A percentile compares a stretch with the other conserved stretches of the same genome.
Conservation (phyloP, 64 coral and sea anemone species). For the Hydrozoanthus tunicans region DNA sequence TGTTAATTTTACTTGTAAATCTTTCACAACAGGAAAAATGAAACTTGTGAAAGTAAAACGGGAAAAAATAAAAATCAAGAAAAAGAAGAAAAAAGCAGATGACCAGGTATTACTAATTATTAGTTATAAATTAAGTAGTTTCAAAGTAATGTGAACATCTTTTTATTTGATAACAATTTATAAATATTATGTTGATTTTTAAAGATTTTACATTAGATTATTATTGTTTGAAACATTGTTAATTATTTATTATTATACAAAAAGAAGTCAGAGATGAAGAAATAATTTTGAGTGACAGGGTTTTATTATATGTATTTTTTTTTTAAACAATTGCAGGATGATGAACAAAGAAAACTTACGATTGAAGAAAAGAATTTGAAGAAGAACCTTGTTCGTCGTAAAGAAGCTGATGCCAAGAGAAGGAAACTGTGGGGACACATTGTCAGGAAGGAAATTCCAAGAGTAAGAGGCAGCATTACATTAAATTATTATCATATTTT, state of each 20-base stretch:
- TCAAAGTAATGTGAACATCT: neutral
- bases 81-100: conserved; percentile 84
- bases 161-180: no score
- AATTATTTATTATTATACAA: no score
- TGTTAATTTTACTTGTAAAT: neutral
- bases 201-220: neutral
- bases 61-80: conserved; percentile 89
- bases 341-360: conserved; percentile 71
- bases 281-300: neutral
- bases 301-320: neutral
- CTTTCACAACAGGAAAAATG: conserved; percentile 46
- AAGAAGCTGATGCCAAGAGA: conserved; percentile 91
- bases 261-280: neutral
- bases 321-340: conserved; percentile 39
- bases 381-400: conserved; percentile 72
- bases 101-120: conserved; percentile 65
- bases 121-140: neutral
- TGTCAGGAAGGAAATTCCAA: conserved; percentile 91
- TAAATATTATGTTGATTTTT: no score
- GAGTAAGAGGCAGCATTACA: conserved; percentile 54
- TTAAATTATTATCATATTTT: neutral
- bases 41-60: conserved; percentile 83
- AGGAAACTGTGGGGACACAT: conserved; percentile 89
- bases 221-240: neutral
- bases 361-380: conserved; percentile 81